Conservation (phyloP, 2,888 invertebrate species). For the Drosophila neonasuta region DNA sequence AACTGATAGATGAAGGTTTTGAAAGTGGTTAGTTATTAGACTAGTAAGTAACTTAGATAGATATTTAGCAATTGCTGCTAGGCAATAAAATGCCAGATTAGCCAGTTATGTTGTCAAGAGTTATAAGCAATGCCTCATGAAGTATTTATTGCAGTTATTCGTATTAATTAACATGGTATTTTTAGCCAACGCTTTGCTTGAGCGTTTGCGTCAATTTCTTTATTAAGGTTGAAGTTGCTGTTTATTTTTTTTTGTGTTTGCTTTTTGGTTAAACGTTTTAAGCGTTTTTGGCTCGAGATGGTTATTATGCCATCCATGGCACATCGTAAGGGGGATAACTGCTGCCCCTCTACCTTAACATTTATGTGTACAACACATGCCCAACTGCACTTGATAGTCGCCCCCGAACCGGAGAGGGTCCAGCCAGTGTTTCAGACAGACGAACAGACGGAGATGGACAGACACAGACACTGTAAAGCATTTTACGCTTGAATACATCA, state of each 20-base stretch:
- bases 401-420: conserved; percentile 9
- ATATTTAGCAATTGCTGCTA: conserved; percentile 8
- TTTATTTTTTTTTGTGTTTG: not conserved
- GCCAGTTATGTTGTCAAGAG: conserved; percentile 9
- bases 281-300: conserved; percentile 27
- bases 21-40: not conserved
- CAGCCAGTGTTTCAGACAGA: conserved; percentile 29
- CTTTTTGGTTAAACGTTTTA: conserved; percentile 33
- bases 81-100: conserved; percentile 20
- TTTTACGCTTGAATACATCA: conserved; percentile 72
- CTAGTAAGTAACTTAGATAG: conserved; percentile 11
- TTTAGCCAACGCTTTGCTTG: not conserved
- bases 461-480: conserved; percentile 66
- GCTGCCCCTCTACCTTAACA: conserved; percentile 17
- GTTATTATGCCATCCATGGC: conserved; percentile 55
- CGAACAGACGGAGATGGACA: conserved; percentile 9
- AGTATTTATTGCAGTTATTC: conserved; percentile 2
- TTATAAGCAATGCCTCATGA: conserved; percentile 5
- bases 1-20: conserved; percentile 39
- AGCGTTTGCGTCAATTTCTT: conserved; percentile 14
- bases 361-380: conserved; percentile 42
- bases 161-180: not conserved
- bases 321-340: conserved; percentile 43
- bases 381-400: conserved; percentile 52
- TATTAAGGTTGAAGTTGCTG: conserved; percentile 8